Base-by-base conservation (phyloP, 1,140 invertebrate genomes). In the Arion vulgaris region DNA sequence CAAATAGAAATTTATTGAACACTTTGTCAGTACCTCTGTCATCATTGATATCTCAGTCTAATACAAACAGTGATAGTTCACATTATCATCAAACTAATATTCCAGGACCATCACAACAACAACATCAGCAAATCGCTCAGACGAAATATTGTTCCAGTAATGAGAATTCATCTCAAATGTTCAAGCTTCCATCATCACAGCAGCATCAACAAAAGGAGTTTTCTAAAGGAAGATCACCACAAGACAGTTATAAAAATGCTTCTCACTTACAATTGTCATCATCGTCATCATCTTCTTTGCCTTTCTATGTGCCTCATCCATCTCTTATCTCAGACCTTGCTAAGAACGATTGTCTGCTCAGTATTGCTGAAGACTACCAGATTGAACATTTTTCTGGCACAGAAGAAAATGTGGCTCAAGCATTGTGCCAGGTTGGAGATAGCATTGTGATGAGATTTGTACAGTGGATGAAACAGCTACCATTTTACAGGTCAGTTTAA, bases 401-500 rank as follows among this genome's bases (percentile, higher is more conserved):
- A 91, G 96, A 96, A 90, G 96, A 96, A 84, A 96, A 97, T 92
- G 95, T 98, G 85, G 96, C 96, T 85, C 96, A 97, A 88, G 97
- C 97, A 92, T 93, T 98, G 88, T 98, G 96, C 94, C 96, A 97
- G 92, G 97, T 98, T 90, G 97, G 97, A 72, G 97, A 98, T 93
- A 97, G 96, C 75, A 98, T 98, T 90, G 97, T 98, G 53, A 97
- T 97, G 93, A 98, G 98, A 93, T 95, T 99, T 93, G 97, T 99
- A 81, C 97, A 98, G 93, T 99, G 98, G 98, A 99, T 98, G 87
- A 98, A 98, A 93, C 95, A 97, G 92, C 93, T 99, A 91, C 98
- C 98, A 49, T 99, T 99, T 93, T 81, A 79, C 39, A 94, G 96
- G 91, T 97, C 99, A 93, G 95, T 57, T 9, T 2, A 96, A 98